Base-by-base conservation (phyloP, 2,113 vertebrate species). In the Tupaia chinensis region DNA sequence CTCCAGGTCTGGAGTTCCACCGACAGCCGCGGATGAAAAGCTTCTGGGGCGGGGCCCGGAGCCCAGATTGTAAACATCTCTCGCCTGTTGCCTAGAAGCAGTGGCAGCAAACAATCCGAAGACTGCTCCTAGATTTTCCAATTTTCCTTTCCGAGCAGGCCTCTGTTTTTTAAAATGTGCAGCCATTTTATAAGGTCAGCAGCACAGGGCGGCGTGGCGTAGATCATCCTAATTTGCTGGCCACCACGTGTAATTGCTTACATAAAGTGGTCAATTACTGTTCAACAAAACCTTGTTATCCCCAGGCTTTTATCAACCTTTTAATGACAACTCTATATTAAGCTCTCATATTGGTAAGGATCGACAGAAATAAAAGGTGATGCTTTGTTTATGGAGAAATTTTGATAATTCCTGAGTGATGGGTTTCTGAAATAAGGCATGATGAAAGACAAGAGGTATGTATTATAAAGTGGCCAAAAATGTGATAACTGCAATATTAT, bases 81-180 rank as follows among this genome's bases (percentile, higher is more conserved):
- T 87, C 87, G 86, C 91, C 96, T 94, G 97, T 98, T 97, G 97
- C 97, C 97, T 98, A 79, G 97, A 97, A 97, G 97, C 97, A 9
- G 94, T 72, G 97, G 95, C 97, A 88, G 97, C 97, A 96, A 97
- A 97, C 97, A 97, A 95, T 95, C 95, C 87, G 74, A 89, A 92
- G 97, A n/a, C 91, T 87, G 94, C 79, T 89, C 78, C 68, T 79
- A 44, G 93, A 68, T 90, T 96, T 97, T 94, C 84, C 69, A 68
- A 87, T 12, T 87, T 78, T 83, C 95, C 92, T 91, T 94, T 93
- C 44, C 12, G 54, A 9, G 13, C 76, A 54, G 84, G 88, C 89
- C 87, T 96, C 92, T 56, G 86, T 27, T 91, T 86, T 77, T 85
- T 74, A 77, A 92, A 95, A 96, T 68, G 32, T 63, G 84, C 54